Evolutionary conservation across 2,113 vertebrate genomes (phyloP).

Genomic region (Euleptes europaea): DNA sequence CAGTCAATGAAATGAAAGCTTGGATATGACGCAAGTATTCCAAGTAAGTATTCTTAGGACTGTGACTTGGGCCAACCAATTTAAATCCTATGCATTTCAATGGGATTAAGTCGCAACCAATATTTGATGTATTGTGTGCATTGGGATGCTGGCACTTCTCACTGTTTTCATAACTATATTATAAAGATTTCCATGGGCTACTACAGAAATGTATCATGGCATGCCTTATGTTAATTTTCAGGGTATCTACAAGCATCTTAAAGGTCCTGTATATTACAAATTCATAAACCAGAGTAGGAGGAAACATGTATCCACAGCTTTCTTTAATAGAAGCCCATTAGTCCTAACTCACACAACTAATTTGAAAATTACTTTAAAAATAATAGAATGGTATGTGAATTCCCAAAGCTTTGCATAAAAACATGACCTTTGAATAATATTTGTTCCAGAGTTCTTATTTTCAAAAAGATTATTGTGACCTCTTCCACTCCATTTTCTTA

Average conservation of each 20-base stretch:
- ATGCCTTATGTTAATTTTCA: not conserved
- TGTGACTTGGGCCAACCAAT: not conserved
- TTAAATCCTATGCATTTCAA: not conserved
- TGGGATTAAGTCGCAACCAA: not conserved
- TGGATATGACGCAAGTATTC: not conserved
- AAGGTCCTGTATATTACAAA: not conserved
- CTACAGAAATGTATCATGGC: not conserved
- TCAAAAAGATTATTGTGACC: conserved; percentile 45
- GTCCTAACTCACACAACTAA: not conserved
- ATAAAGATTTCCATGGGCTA: not conserved
- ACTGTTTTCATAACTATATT: not conserved
- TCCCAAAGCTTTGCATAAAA: conserved; percentile 38
- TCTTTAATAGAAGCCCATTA: not conserved
- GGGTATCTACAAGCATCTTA: not conserved
- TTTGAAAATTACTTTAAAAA: conserved; percentile 11
- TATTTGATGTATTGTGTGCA: not conserved
- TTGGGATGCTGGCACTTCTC: not conserved
- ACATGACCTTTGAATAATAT: conserved; percentile 59
- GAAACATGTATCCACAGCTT: not conserved
- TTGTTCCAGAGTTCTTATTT: conserved; percentile 39
- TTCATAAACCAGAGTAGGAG: not conserved
- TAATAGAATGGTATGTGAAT: not conserved
- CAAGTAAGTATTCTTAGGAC: not conserved
- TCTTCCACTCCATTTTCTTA: conserved; percentile 64
- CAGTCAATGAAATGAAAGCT: no score